A percentile compares a stretch with the other conserved stretches of the same genome.
Evolutionary conservation across 1,140 invertebrate genomes (phyloP).

Genomic region (Agrypnia vestita): DNA sequence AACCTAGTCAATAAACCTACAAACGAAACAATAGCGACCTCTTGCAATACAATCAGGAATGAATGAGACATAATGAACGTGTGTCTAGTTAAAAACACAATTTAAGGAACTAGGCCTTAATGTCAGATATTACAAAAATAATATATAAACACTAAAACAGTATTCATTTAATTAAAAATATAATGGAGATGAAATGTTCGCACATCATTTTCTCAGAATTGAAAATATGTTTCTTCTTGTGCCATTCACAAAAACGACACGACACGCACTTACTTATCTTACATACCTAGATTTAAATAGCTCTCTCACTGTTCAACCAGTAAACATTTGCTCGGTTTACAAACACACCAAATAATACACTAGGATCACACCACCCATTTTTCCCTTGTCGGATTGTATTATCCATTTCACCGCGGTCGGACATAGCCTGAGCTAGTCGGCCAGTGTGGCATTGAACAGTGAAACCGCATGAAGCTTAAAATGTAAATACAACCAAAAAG

Average conservation of each 20-base stretch:
- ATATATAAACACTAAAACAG: constrained; percentile 46
- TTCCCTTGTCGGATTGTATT: too few species aligned
- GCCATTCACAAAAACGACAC: constrained; percentile 43
- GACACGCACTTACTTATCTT: constrained; percentile 42
- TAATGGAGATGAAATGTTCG: constrained; percentile 52
- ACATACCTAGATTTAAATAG: constrained; percentile 59
- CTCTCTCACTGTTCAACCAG: constrained; percentile 53
- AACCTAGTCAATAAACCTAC: constrained; percentile 53
- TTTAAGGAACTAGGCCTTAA: constrained; percentile 27
- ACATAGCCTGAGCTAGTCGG: too few species aligned
- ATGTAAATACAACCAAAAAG: constrained; percentile 56
- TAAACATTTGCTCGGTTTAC: neutral
- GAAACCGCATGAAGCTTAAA: constrained; percentile 59
- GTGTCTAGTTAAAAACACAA: constrained; percentile 20
- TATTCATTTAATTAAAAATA: constrained; percentile 40
- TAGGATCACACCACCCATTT: neutral
- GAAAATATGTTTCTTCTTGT: constrained; percentile 30
- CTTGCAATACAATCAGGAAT: constrained; percentile 51
- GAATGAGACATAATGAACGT: constrained; percentile 46
- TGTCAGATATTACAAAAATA: constrained; percentile 57
- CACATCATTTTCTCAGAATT: constrained; percentile 52
- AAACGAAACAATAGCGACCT: constrained; percentile 48
- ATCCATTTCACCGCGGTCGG: too few species aligned
- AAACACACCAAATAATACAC: constrained; percentile 8
- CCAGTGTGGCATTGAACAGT: constrained; percentile 48